Percentiles rank a stretch among this genome's conserved stretches.
These are phyloP conservation scores for Drosophila paulistorum DNA, from an alignment of 1,140 invertebrate genomes.

Conservation along the genomic window DNA sequence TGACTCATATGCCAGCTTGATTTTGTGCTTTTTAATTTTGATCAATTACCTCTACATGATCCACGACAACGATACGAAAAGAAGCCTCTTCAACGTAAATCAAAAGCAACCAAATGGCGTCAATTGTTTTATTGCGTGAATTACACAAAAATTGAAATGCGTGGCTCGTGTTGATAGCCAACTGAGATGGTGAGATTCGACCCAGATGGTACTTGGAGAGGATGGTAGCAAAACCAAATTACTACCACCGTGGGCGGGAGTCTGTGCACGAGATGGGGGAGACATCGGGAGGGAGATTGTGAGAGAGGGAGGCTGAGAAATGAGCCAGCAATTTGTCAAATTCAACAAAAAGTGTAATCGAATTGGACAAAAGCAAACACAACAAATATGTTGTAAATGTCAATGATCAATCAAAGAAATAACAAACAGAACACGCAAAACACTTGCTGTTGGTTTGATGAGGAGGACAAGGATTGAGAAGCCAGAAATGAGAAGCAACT, in stretches of 20 bases:
- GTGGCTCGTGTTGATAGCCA: constrained; percentile 68
- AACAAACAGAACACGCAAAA: constrained; percentile 46
- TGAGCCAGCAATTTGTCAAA: constrained; percentile 46
- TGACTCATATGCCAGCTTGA: constrained; percentile 55
- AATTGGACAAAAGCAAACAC: constrained; percentile 34
- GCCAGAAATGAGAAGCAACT: constrained; percentile 29
- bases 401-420: constrained; percentile 77
- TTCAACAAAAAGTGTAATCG: constrained; percentile 59
- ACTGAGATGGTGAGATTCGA: constrained; percentile 54
- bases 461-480: constrained; percentile 12
- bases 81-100: constrained; percentile 29
- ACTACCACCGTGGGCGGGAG: constrained; percentile 68
- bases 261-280: constrained; percentile 15
- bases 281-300: constrained; percentile 20
- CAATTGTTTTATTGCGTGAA: constrained; percentile 78
- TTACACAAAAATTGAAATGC: constrained; percentile 64
- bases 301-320: constrained; percentile 28
- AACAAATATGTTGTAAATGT: constrained; percentile 80
- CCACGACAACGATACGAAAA: constrained; percentile 52
- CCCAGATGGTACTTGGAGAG: constrained; percentile 27
- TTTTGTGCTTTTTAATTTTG: constrained; percentile 61
- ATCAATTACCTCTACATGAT: constrained; percentile 74
- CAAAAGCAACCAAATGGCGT: constrained; percentile 34
- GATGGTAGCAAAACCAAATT: constrained; percentile 55
- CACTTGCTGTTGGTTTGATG: constrained; percentile 30